Base-by-base conservation (phyloP, 2,888 invertebrate species). In the Mimumesa dahlbomi region DNA sequence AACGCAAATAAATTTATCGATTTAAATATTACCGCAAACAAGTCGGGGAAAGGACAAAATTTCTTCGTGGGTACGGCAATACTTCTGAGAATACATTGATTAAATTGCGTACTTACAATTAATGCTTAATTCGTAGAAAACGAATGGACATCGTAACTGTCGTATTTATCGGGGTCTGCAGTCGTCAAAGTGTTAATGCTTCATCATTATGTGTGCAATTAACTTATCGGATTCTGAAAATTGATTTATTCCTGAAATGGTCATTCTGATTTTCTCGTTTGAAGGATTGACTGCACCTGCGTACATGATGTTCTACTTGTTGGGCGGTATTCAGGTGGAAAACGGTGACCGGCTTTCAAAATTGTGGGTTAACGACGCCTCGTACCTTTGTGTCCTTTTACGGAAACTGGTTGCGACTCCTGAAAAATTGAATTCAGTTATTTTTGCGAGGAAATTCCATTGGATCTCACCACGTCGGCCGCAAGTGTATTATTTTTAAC, bases 291-390 rank as follows among this genome's bases (percentile, higher is more conserved):
- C 16, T 25, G 21, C 43, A 25, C 34, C 56, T 64, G 66, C 18
- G 29, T 7, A 21, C 49, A 22, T 14, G 5, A 45, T 56, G 58
- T 21, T 70, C 50, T 36, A 62, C 48, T 69, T 53, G 70, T 14
- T 5, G 16, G 42, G 14, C 52, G 40, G 56, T 59, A 42, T 46
- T 70, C 61, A 18, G n/a, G 31, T 61, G 61, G 71, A 71, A 77
- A 78, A 71, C 71, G 79, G 67, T 77, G 77, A 78, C 79, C 77
- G 71, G 75, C 71, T 77, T 77, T 77, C 62, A 65, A 71, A 78
- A 65, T 78, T 71, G 64, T 75, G 67, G 77, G 75, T 79, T 75
- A 77, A 78, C 67, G 56, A 45, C 48, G 58, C 21, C 25, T 52
- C 43, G 49, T 42, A 48, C 38, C 53, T 65, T 64, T 70, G 42